phyloP scores from a whole-genome alignment of 2,888 invertebrate genomes.

The Tolmerus cingulatus region DNA sequence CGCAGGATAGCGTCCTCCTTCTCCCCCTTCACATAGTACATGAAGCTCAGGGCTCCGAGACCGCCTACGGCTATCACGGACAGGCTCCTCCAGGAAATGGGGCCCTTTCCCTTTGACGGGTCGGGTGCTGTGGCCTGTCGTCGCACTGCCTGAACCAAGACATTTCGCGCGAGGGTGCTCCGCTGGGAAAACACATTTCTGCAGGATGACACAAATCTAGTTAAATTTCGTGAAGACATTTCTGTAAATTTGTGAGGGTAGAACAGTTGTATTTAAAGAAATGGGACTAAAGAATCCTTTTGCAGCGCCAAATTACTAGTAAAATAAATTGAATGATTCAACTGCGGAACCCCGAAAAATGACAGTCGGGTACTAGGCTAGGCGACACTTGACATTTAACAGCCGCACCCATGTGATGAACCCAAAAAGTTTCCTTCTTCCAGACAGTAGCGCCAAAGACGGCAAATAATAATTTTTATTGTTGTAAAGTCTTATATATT shows the following conservation, averaged over 20 bases:
- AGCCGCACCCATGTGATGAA: neutral
- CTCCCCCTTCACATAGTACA: constrained; percentile 80
- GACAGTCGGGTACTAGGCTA: neutral
- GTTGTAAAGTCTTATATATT: neutral
- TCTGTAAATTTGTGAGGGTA: neutral
- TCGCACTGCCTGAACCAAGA: neutral
- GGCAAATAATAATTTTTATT: neutral
- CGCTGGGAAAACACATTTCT: neutral
- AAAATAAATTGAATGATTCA: neutral
- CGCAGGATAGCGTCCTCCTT: constrained; percentile 77
- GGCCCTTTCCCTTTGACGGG: constrained; percentile 64
- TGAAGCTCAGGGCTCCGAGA: constrained; percentile 66
- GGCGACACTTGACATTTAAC: neutral
- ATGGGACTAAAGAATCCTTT: neutral
- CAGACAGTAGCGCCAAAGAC: neutral
- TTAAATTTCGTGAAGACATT: neutral
- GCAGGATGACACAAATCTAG: neutral
- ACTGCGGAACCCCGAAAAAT: neutral
- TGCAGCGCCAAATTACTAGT: neutral
- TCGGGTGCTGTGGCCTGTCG: neutral
- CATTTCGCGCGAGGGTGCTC: neutral
- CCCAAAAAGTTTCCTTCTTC: neutral
- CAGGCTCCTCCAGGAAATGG: constrained; percentile 85
- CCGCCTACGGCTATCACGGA: constrained; percentile 73
- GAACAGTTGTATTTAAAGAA: neutral